phyloP scores from a whole-genome alignment of 1,140 invertebrate genomes.

The Drosophila bocki region DNA sequence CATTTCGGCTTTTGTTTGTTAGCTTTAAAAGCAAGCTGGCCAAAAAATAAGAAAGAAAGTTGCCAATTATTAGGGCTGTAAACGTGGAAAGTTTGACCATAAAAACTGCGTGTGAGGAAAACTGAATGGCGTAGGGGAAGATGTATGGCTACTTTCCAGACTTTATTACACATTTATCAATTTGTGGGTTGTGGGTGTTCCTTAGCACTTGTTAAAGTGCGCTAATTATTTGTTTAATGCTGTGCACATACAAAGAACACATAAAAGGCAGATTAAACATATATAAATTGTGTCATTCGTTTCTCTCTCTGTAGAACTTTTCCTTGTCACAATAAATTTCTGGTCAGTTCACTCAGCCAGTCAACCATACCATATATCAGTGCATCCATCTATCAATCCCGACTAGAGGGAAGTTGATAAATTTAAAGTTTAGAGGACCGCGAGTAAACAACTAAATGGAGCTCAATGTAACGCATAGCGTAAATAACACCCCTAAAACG shows the following conservation, averaged over 20 bases:
- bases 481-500: conserved; percentile 69
- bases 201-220: background rate
- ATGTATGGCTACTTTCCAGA: background rate
- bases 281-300: background rate
- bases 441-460: conserved; percentile 67
- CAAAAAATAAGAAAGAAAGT: conserved; percentile 22
- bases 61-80: conserved; percentile 62
- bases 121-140: background rate
- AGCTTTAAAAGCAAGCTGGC: conserved; percentile 35
- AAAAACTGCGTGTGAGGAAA: conserved; percentile 32
- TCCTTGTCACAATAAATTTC: conserved; percentile 7
- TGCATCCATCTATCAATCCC: conserved; percentile 2
- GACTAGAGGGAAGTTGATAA: conserved; percentile 39
- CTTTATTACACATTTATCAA: conserved; percentile 15
- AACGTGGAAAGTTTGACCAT: conserved; percentile 45
- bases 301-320: background rate
- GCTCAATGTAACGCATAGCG: conserved; percentile 75
- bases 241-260: background rate
- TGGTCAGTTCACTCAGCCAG: conserved; percentile 26
- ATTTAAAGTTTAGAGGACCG: conserved; percentile 58
- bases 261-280: background rate
- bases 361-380: conserved; percentile 14
- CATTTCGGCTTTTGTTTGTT: conserved; percentile 31
- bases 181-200: conserved; percentile 7
- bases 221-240: background rate